Evolutionary conservation across 2,888 invertebrate species (phyloP), one percentile per base, ranked within the genome.

Genomic region (Apamea epomidion): DNA sequence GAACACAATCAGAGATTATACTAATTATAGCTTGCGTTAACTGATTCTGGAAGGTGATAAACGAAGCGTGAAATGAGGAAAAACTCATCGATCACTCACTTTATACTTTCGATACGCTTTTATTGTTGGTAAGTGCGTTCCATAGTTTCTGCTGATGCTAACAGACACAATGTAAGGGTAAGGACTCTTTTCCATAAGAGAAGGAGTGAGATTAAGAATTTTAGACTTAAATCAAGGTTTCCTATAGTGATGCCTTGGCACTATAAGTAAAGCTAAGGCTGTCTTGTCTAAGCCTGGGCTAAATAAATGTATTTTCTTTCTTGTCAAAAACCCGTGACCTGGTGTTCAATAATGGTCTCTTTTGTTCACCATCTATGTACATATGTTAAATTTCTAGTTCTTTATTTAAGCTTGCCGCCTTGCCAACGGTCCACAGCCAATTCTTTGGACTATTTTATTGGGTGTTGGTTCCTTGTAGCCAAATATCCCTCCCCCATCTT

Each of bases 1-100:
- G 89, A 89, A 87, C 88, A 91, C 91, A 92, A 93, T 94, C 92
- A 92, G 92, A 92, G 90, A 92, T 93, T 93, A 90, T 91, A 82
- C 81, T 86, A 87, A 89, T 90, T 88, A 88, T 90, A 82, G 87
- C 83, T 86, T 62, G 87, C 48, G 70, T 85, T 85, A 85, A 81
- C 83, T 87, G 82, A 85, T 89, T 88, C 74, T 78, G 73, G 64
- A 79, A 72, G 25, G 32, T 51, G 78, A 84, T 82, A 77, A 82
- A 62, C 37, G 68, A 78, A 87, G 71, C 72, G 76, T 75, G 54
- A 48, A 81, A 75, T 42, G n/a, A 45, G 75, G 77, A 51, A 42
- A 76, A 51, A n/a, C 29, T 70, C 18, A 21, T 70, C 37, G 51
- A 71, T 71, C 37, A 67, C 37, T 71, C 37, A 67, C 37, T 84